phyloP scores from a whole-genome alignment of 64 coral and sea anemone genomes.

The Stichodactyla mertensii region DNA sequence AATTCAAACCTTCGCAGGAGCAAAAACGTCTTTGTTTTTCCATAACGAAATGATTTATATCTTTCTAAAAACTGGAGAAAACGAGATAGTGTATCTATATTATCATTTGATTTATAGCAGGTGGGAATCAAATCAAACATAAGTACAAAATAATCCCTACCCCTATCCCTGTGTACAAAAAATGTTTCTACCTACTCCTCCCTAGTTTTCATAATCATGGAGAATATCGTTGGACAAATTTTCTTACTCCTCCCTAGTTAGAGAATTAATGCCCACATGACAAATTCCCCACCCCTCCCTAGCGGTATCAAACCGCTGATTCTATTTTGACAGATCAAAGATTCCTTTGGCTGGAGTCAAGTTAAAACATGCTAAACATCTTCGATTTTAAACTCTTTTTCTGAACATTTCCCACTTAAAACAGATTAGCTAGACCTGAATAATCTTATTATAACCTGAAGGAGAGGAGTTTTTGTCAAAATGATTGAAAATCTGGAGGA shows the following conservation, averaged over 20 bases:
- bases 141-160: neutral
- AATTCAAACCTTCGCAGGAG: neutral
- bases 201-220: neutral
- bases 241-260: neutral
- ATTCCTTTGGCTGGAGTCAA: neutral
- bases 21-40: neutral
- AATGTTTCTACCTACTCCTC: neutral
- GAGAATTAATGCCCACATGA: neutral
- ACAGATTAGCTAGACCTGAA: neutral
- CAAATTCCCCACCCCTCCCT: neutral
- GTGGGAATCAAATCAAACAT: neutral
- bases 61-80: neutral
- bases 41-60: neutral
- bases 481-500: conserved; percentile 19
- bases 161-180: neutral
- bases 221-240: neutral
- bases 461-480: neutral
- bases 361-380: neutral
- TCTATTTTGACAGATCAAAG: conserved; percentile 7
- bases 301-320: neutral
- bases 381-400: neutral
- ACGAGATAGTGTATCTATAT: neutral
- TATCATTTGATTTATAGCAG: neutral
- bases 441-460: neutral
- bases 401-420: neutral